Base-by-base conservation (phyloP, 2,888 invertebrate species). In the Agriotes lineatus region DNA sequence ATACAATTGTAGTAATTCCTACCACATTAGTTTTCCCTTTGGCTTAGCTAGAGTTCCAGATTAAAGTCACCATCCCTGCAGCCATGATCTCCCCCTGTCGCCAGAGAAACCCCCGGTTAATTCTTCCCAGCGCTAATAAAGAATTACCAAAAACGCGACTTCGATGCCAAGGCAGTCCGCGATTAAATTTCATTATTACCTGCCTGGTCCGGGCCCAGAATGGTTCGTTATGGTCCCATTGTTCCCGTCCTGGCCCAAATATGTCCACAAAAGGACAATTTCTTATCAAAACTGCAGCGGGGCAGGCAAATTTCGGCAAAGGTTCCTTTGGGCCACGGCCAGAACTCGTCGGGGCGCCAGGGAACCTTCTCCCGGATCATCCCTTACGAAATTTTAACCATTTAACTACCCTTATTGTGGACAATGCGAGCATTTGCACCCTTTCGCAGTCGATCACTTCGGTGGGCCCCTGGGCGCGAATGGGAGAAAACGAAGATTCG, bases 141-240 rank as follows among this genome's bases (percentile, higher is more conserved):
- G 52, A 33, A 52, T 52, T 33, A 33, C 52, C 33, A 52, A 52
- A 52, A 52, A 18, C 52, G 33, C 52, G 52, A 52, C 33, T 52
- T 33, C 18, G 16, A 52, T 33, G 33, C 52, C n/a, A n/a, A n/a
- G n/a, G n/a, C n/a, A n/a, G n/a, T n/a, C 59, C 62, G 66, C 75
- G 77, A 78, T 78, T 80, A 79, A 79, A 78, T 80, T 80, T 80
- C 78, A 79, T 77, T 74, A 75, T 79, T 66, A 72, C 72, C 72
- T 72, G 71, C 48, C 33, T 42, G n/a, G n/a, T n/a, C n/a, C n/a
- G n/a, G 42, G 52, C 39, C 39, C 52, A 76, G 74, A 78, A 79
- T 79, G 79, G 82, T 84, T 84, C 83, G 83, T 84, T 84, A 83
- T 76, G 80, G 72, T 72, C 60, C 74, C 74, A 82, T 84, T 84